A percentile compares a stretch with the other conserved stretches of the same genome.
phyloP scores from a whole-genome alignment of 2,113 vertebrate species.

The Thalassoma bifasciatum region DNA sequence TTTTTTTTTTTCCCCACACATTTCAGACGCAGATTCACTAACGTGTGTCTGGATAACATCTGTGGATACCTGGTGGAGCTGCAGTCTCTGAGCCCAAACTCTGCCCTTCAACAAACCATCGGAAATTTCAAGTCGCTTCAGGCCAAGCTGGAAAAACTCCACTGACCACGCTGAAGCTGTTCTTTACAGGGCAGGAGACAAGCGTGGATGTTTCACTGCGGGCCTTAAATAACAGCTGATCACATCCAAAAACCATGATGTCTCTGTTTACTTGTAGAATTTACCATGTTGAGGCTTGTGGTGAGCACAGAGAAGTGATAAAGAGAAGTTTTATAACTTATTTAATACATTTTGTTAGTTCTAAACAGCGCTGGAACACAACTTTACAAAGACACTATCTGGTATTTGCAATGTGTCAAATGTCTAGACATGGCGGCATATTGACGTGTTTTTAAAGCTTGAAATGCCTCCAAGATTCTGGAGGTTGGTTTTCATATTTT shows the following conservation, averaged over 20 bases:
- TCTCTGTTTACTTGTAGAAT: not conserved
- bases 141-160: slow-evolving; percentile 93
- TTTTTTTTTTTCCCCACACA: not conserved
- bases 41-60: slow-evolving; percentile 93
- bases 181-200: not conserved
- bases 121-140: slow-evolving; percentile 97
- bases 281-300: not conserved
- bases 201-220: slow-evolving; percentile 26
- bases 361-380: slow-evolving; percentile 24
- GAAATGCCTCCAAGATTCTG: slow-evolving; percentile 16
- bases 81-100: slow-evolving; percentile 91
- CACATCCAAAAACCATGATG: not conserved
- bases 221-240: slow-evolving; percentile 44
- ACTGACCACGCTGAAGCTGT: slow-evolving; percentile 73
- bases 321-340: slow-evolving; percentile 70
- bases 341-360: slow-evolving; percentile 64
- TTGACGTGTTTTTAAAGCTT: slow-evolving; percentile 1
- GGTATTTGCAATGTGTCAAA: slow-evolving; percentile 32
- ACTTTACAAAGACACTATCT: slow-evolving; percentile 4
- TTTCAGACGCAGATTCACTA: slow-evolving; percentile 91
- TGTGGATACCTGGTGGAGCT: slow-evolving; percentile 96
- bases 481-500: slow-evolving; percentile 18
- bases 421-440: not conserved
- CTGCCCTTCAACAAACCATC: slow-evolving; percentile 86
- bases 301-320: not conserved